These are phyloP conservation scores for Ceratosolen fusciceps DNA, from an alignment of 1,140 invertebrate species.

Conservation along the genomic window DNA sequence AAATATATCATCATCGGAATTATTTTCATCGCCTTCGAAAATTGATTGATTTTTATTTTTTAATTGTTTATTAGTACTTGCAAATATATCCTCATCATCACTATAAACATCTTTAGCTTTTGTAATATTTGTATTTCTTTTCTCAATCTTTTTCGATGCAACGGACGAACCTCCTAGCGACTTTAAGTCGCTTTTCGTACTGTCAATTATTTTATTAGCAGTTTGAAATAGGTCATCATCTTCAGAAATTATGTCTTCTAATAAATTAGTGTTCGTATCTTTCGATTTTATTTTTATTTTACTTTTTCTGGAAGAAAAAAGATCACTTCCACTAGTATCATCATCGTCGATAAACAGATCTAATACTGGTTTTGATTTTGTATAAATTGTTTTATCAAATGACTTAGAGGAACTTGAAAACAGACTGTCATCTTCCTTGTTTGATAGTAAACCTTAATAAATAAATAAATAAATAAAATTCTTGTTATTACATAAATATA, in stretches of 20 bases:
- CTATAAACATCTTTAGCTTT: slow-evolving; percentile 63
- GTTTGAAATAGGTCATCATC: slow-evolving; percentile 61
- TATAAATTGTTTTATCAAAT: slow-evolving; percentile 33
- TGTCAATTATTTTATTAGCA: slow-evolving; percentile 31
- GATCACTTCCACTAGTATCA: slow-evolving; percentile 51
- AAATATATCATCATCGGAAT: slow-evolving; percentile 58
- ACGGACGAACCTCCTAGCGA: too few relatives aligned
- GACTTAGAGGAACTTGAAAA: slow-evolving; percentile 53
- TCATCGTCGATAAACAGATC: slow-evolving; percentile 64
- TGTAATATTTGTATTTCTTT: slow-evolving; percentile 44
- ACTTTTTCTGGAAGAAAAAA: slow-evolving; percentile 58
- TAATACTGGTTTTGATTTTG: slow-evolving; percentile 36
- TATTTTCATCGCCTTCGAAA: slow-evolving; percentile 56
- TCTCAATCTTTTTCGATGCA: background rate
- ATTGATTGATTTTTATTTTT: slow-evolving; percentile 48
- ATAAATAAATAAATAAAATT: background rate
- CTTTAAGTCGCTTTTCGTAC: slow-evolving; percentile 21
- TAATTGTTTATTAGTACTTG: slow-evolving; percentile 51
- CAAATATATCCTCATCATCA: slow-evolving; percentile 65
- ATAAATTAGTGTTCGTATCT: slow-evolving; percentile 58
- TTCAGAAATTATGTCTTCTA: slow-evolving; percentile 57
- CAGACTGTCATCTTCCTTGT: slow-evolving; percentile 64
- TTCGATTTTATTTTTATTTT: slow-evolving; percentile 60
- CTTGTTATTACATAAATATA: background rate
- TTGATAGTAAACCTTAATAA: slow-evolving; percentile 45